These are phyloP conservation scores for Beris chalybata DNA, from an alignment of 2,888 invertebrate species.

Conservation along the genomic window DNA sequence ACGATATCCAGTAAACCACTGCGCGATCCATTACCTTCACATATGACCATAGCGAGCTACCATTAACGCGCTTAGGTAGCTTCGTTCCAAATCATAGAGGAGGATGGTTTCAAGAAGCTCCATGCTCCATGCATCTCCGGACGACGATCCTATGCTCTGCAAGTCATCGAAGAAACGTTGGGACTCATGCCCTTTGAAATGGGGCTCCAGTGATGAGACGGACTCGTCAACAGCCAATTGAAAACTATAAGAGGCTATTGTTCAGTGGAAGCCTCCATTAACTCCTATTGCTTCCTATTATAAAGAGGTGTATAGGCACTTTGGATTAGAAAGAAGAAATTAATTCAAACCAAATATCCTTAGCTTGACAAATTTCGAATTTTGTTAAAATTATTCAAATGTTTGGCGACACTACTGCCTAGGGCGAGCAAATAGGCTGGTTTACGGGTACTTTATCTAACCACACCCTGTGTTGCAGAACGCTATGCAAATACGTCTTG, in stretches of 20 bases:
- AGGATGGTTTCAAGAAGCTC: not conserved
- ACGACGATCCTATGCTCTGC: slow-evolving; percentile 4
- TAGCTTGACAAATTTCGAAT: too few species aligned
- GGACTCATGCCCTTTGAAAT: slow-evolving; percentile 29
- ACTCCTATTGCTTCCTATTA: slow-evolving; percentile 1
- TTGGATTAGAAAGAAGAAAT: too few species aligned
- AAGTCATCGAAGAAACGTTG: slow-evolving; percentile 15
- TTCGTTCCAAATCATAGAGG: slow-evolving; percentile 7
- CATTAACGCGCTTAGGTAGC: slow-evolving; percentile 28
- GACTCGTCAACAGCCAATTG: slow-evolving; percentile 27
- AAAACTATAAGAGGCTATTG: slow-evolving; percentile 17
- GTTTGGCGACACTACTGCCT: too few species aligned
- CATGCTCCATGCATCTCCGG: too few species aligned
- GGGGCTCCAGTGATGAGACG: slow-evolving; percentile 22
- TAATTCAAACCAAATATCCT: too few species aligned
- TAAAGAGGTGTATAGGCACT: too few species aligned
- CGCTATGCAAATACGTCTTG: too few species aligned
- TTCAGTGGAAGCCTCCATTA: slow-evolving; percentile 13
- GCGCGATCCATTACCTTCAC: not conserved
- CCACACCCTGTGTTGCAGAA: too few species aligned
- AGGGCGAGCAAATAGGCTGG: too few species aligned
- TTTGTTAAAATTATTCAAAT: too few species aligned
- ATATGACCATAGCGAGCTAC: not conserved
- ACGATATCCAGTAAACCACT: slow-evolving; percentile 15
- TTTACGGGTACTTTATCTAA: too few species aligned